Base-by-base conservation (phyloP, 2,113 vertebrate genomes). In the Henicopernis longicauda region DNA sequence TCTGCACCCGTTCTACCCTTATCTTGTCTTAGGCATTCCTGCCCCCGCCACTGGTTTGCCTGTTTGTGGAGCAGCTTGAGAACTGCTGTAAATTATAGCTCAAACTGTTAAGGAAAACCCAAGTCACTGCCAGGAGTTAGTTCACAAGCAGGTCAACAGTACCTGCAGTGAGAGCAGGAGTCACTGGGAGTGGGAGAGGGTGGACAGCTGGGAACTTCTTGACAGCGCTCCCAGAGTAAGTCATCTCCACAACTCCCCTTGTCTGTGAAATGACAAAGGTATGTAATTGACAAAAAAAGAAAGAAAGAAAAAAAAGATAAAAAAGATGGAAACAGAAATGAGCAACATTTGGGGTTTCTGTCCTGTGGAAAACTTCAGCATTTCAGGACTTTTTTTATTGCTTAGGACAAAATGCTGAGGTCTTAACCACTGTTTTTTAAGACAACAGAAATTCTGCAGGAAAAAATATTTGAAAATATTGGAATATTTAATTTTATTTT, bases 161-260 rank as follows among this genome's bases (percentile, higher is more conserved):
- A 82, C 45, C 69, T 90, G 57, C 42, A 70, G 31, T 86, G 67
- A 91, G 57, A 94, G 69, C 16, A 90, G 52, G 38, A 87, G 81
- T 66, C 10, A 20, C 34, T 5, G 8, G 38, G 31, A 66, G 36
- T 63, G 52, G 38, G 31, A 66, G 36, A 73, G 52, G 42, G 18
- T 65, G 23, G 34, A 44, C 23, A 58, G 14, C 58, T 63, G 32
- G 29, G 32, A 86, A 77, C 36, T 49, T 57, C 83, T 69, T 69
- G 49, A 69, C 34, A 57, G 49, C 9, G 77, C 16, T 95, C 40
- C 54, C 29, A 52, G 45, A 47, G 20, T 44, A 89, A 94, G 49
- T 40, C 1, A 26, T 44, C 65, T 92, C 47, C 20, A 44, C 21
- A 80, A 44, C 32, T 3, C 16, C 4, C 15, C 50, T 77, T 52